Evolutionary conservation across 2,888 invertebrate species (phyloP).

Genomic region (Noctua janthina): DNA sequence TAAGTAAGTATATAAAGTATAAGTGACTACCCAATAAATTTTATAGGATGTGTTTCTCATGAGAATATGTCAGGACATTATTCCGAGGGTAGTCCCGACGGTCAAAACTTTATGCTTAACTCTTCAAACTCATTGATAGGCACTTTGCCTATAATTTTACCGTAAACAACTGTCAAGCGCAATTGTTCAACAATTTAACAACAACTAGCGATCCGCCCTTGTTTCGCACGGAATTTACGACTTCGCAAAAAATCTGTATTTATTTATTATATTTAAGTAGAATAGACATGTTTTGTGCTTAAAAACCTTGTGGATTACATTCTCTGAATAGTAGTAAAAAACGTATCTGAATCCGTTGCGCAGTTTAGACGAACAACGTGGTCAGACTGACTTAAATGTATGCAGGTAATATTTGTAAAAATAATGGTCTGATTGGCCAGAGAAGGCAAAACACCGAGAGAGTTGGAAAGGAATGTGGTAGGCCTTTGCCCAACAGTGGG

Average conservation of each 20-base stretch:
- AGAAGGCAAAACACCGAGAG: no score
- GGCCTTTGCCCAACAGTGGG: no score
- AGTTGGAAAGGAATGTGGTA: no score
- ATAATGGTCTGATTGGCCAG: no score
- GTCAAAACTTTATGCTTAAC: slow-evolving; percentile 78
- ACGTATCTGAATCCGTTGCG: not conserved
- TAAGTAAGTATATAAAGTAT: slow-evolving; percentile 49
- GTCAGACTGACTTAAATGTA: not conserved
- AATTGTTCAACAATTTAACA: slow-evolving; percentile 39
- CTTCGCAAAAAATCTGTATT: not conserved
- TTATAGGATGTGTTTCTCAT: slow-evolving; percentile 70
- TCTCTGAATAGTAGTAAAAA: not conserved
- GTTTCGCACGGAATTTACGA: not conserved
- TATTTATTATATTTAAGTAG: not conserved
- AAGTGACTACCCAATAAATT: slow-evolving; percentile 71
- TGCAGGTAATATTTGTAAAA: no score
- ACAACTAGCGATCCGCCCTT: not conserved
- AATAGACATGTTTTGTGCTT: not conserved
- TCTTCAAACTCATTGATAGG: slow-evolving; percentile 79
- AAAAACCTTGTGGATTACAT: not conserved
- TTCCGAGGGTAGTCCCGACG: slow-evolving; percentile 77
- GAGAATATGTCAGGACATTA: slow-evolving; percentile 76
- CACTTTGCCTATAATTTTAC: slow-evolving; percentile 68
- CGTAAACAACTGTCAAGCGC: slow-evolving; percentile 63
- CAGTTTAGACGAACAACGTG: not conserved